Base-by-base conservation (phyloP, 2,888 invertebrate genomes). In the Malthinus seriepunctatus region DNA sequence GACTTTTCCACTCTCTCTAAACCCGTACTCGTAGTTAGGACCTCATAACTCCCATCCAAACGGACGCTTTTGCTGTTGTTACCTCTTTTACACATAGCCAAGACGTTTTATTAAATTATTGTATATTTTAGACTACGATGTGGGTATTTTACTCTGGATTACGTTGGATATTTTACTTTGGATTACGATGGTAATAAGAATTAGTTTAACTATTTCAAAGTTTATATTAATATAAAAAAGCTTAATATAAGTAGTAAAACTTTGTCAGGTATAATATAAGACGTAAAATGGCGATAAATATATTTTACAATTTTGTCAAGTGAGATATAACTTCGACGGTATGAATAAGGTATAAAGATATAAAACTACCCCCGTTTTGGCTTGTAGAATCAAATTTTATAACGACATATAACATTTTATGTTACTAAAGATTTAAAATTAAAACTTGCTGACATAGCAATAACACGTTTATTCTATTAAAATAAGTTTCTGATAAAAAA, bases 231-330 rank as follows among this genome's bases (percentile, higher is more conserved):
- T n/a, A n/a, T n/a, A n/a, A 23, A 23, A 23, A 23, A 3, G 5
- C 23, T 23, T 23, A 23, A 23, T 23, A 23, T 55, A 47, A 32
- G 56, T 38, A 47, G 37, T 53, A 50, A 56, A 60, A 56, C 44
- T 32, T 48, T 47, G 51, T 59, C 60, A 62, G 62, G 67, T 60
- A 67, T 70, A 67, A 72, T 70, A 73, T 73, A 72, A 74, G 70
- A 71, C 73, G 75, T 76, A 75, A 75, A 76, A 73, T 61, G 63
- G 68, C 63, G 70, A 71, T 75, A 76, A 75, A 76, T 75, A 76
- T 73, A 75, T 76, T 76, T 76, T 75, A 76, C 76, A 75, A 76
- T 76, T 77, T 75, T 71, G 75, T 73, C 75, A 74, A 76, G 75
- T 76, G 66, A 67, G 69, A 60, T 64, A 69, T 70, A 72, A 61